phyloP scores from a whole-genome alignment of 2,113 vertebrate species.

The Rhinolophus ferrumequinum region DNA sequence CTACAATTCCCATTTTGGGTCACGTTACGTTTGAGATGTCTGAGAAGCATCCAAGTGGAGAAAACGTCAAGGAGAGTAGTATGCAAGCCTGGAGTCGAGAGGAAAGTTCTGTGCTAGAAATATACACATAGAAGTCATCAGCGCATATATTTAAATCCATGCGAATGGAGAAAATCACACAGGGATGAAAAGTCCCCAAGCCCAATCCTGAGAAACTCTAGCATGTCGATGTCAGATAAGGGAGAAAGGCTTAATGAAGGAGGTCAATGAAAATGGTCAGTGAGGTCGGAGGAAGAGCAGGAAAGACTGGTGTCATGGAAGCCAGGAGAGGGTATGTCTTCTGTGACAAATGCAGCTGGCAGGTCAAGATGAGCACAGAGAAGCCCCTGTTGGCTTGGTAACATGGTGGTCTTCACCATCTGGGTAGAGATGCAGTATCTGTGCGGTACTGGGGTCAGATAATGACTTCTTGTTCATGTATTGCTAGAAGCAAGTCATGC shows the following conservation, averaged over 20 bases:
- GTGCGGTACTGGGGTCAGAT: too few relatives aligned
- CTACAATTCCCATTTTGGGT: not conserved
- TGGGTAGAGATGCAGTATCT: too few relatives aligned
- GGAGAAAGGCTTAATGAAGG: not conserved
- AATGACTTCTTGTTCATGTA: not conserved
- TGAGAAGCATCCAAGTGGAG: not conserved
- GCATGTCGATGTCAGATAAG: not conserved
- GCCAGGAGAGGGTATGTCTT: not conserved
- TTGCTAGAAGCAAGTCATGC: not conserved
- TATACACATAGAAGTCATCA: not conserved
- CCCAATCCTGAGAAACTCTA: not conserved
- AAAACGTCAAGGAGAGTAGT: not conserved
- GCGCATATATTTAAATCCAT: not conserved
- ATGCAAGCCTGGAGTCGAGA: not conserved
- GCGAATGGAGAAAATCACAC: not conserved
- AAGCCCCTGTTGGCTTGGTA: too few relatives aligned
- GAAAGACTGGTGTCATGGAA: not conserved
- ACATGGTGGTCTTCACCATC: accelerated
- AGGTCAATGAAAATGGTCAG: not conserved
- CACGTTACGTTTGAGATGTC: not conserved
- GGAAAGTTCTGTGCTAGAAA: not conserved
- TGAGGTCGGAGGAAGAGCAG: accelerated
- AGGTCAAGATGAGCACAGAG: not conserved
- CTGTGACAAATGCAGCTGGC: accelerated
- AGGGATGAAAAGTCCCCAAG: not conserved